Base-by-base conservation (phyloP, 2,113 vertebrate species). In the Eulacestoma nigropectus region DNA sequence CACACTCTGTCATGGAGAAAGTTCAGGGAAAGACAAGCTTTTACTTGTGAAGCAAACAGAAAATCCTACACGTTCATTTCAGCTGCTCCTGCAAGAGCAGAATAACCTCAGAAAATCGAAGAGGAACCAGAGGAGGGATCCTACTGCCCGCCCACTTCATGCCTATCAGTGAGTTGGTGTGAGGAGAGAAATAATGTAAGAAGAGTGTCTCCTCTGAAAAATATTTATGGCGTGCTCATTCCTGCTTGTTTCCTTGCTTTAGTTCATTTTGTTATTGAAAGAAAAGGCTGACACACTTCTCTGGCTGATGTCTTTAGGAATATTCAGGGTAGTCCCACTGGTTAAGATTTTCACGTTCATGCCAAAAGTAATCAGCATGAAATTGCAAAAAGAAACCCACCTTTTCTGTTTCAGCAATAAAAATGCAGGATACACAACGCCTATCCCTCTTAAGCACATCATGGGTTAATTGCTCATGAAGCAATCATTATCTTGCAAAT, bases 311-410 rank as follows among this genome's bases (percentile, higher is more conserved):
- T 91, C 49, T 63, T 70, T 46, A 87, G 85, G 69, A 84, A 22
- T 89, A 80, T 75, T 56, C 39, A 57, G 86, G 49, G 29, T 60
- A 87, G 84, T 63, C 59, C 77, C 22, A 63, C 76, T 94, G 75
- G 83, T 96, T 47, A 56, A 69, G 76, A 87, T 86, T 96, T 90
- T 96, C 37, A 6, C 80, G 73, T 94, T 84, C 86, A 85, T 93
- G 73, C 73, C 47, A 49, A 74, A 93, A 76, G 46, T 91, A 85
- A 95, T 93, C 84, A 82, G 49, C 65, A 22, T 75, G 57, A 89
- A 94, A 93, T 72, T 87, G 41, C 27, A 69, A 32, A 44, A 82
- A 84, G n/a, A 23, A 74, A 56, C n/a, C 49, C 76, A 53, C 23
- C 17, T 74, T 32, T 35, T n/a, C 69, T 87, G 21, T 33, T 90